Evolutionary conservation across 2,888 invertebrate genomes (phyloP).

Genomic region (Drosophila mimica): DNA sequence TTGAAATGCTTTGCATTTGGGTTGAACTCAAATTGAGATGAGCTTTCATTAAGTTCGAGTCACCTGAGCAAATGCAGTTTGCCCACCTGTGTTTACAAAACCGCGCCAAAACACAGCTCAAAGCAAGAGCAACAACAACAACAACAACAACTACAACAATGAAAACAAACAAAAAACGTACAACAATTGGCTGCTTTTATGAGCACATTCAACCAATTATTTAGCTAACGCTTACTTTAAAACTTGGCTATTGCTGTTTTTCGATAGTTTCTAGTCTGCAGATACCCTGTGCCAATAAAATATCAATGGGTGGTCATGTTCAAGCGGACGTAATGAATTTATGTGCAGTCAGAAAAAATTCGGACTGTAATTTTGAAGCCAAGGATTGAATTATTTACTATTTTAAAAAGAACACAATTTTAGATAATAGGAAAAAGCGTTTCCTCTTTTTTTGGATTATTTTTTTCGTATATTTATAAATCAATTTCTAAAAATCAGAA

Average conservation of each 20-base stretch:
- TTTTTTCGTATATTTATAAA: too few relatives aligned
- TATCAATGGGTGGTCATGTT: too few relatives aligned
- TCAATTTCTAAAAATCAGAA: too few relatives aligned
- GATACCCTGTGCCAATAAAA: conserved; percentile 26
- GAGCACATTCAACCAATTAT: conserved; percentile 21
- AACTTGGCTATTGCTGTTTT: conserved; percentile 36
- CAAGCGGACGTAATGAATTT: background rate
- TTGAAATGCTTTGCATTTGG: conserved; percentile 8
- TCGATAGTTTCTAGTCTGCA: conserved; percentile 30
- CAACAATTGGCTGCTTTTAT: conserved; percentile 18
- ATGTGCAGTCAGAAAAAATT: background rate
- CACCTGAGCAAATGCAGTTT: conserved; percentile 27
- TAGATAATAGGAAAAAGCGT: too few relatives aligned
- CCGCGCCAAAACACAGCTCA: conserved; percentile 20
- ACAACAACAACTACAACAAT: background rate
- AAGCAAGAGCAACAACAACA: conserved; percentile 1
- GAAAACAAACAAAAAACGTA: background rate
- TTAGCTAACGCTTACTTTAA: conserved; percentile 25
- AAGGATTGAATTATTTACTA: background rate
- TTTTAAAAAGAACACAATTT: too few relatives aligned
- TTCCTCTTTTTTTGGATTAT: too few relatives aligned
- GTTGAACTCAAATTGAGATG: conserved; percentile 37
- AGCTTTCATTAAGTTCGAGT: conserved; percentile 24
- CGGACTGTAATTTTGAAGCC: background rate
- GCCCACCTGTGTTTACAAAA: conserved; percentile 14